A percentile compares a stretch with the other conserved stretches of the same genome.
Conservation (phyloP, 2,888 invertebrate species). For the Ethmia dodecea region DNA sequence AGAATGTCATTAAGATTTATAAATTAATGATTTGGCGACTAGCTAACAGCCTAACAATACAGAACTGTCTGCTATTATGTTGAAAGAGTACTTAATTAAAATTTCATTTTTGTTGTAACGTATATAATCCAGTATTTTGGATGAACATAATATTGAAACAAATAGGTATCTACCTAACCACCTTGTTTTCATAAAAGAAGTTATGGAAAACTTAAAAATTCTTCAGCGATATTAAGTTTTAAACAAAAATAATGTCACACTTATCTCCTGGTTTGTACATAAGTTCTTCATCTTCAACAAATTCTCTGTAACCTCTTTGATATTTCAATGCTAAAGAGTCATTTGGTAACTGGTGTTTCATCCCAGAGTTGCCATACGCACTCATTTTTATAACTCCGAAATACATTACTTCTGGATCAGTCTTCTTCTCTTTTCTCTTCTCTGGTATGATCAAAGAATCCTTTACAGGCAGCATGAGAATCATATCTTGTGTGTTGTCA, state of each 20-base stretch:
- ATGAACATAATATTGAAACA: no score
- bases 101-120: no score
- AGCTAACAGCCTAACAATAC: no score
- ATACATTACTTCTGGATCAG: constrained; percentile 41
- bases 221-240: not conserved
- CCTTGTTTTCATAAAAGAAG: no score
- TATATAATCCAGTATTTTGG: no score
- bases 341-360: constrained; percentile 38
- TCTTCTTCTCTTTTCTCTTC: constrained; percentile 31
- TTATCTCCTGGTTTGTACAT: constrained; percentile 37
- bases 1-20: no score
- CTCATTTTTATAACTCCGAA: constrained; percentile 59
- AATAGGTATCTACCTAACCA: no score
- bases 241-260: constrained; percentile 47
- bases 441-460: constrained; percentile 55
- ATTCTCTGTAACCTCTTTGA: constrained; percentile 57
- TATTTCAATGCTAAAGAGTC: constrained; percentile 62
- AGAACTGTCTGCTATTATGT: no score
- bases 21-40: no score
- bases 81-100: no score
- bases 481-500: constrained; percentile 41
- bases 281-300: constrained; percentile 24
- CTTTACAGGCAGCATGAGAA: constrained; percentile 53
- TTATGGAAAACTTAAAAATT: no score
- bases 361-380: constrained; percentile 44